Percentiles rank a stretch among this genome's conserved stretches.
Evolutionary conservation across 2,113 vertebrate genomes (phyloP).

Genomic region (Oryzias melastigma): DNA sequence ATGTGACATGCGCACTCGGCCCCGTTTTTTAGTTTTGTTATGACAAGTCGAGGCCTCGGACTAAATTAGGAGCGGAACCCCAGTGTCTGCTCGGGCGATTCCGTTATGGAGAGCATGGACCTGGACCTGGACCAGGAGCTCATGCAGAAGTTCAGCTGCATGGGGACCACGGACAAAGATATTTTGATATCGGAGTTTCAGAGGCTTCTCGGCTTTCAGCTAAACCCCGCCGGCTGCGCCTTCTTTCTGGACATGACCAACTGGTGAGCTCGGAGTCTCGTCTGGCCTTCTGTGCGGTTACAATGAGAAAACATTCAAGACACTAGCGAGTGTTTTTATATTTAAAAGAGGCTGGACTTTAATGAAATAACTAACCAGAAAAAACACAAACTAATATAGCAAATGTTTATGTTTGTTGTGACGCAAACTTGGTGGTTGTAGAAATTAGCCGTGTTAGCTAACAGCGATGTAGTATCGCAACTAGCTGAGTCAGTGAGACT

Average conservation of each 20-base stretch:
- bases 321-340: not conserved
- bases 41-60: slow-evolving; percentile 81
- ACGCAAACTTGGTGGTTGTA: slow-evolving; percentile 10
- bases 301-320: slow-evolving; percentile 5
- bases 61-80: slow-evolving; percentile 75
- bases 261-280: slow-evolving; percentile 84
- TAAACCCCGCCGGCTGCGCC: slow-evolving; percentile 94
- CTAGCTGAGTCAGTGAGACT: slow-evolving; percentile 58
- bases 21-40: slow-evolving; percentile 77
- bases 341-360: not conserved
- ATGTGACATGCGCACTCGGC: slow-evolving; percentile 75
- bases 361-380: not conserved
- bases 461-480: slow-evolving; percentile 55
- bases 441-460: slow-evolving; percentile 29
- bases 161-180: slow-evolving; percentile 95
- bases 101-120: slow-evolving; percentile 91
- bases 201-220: slow-evolving; percentile 91
- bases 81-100: slow-evolving; percentile 66
- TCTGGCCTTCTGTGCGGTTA: slow-evolving; percentile 56
- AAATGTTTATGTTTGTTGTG: not conserved
- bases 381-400: not conserved
- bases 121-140: slow-evolving; percentile 92
- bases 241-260: slow-evolving; percentile 98
- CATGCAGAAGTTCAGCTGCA: slow-evolving; percentile 96
- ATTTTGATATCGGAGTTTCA: slow-evolving; percentile 94